These are phyloP conservation scores for Eulemur mongoz DNA, from an alignment of 2,797 vertebrate species.

Conservation along the genomic window DNA sequence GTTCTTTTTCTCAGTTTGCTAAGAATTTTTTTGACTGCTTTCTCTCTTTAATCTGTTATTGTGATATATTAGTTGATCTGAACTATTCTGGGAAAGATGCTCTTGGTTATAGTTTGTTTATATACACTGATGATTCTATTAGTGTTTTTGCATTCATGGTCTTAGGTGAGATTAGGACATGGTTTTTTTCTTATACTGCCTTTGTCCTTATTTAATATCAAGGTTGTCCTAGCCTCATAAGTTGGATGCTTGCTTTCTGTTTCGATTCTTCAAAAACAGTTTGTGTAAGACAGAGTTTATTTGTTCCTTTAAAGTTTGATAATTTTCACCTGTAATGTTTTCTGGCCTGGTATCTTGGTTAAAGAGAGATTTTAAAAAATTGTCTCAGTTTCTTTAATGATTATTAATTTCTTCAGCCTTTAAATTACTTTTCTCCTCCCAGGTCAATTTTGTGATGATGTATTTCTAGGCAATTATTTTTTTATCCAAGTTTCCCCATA, in stretches of 20 bases:
- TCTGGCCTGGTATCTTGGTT: not conserved
- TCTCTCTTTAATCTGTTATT: not conserved
- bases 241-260: not conserved
- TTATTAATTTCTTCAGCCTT: conserved; percentile 21
- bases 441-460: not conserved
- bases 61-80: not conserved
- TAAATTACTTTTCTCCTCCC: not conserved
- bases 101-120: not conserved
- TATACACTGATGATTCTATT: not conserved
- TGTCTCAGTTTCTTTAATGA: not conserved
- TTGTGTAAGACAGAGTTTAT: not conserved
- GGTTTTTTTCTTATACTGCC: not conserved
- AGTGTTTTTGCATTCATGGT: conserved; percentile 11
- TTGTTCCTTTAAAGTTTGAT: not conserved
- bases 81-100: not conserved
- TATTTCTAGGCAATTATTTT: conserved; percentile 45
- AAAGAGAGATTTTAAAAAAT: not conserved
- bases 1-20: conserved; percentile 3
- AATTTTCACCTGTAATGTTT: conserved; percentile 27
- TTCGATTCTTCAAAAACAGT: not conserved
- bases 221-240: not conserved
- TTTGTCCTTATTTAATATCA: not conserved
- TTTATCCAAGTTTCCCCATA: not conserved
- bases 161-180: not conserved
- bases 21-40: not conserved